phyloP scores from a whole-genome alignment of 2,113 vertebrate species.

The Barbus barbus region DNA sequence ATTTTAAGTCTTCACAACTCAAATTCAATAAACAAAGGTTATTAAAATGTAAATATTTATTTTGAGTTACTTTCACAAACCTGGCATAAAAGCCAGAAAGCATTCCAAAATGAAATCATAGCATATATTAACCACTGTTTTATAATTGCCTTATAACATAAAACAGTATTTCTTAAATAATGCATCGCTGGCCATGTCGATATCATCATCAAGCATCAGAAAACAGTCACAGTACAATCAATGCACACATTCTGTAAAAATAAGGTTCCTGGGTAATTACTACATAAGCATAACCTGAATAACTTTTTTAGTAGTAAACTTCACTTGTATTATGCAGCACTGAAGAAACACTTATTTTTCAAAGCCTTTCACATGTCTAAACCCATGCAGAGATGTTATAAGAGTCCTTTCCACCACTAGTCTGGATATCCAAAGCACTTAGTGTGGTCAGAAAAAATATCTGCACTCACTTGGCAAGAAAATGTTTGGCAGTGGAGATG shows the following conservation, averaged over 20 bases:
- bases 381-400: slow-evolving; percentile 29
- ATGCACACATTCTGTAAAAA: background rate
- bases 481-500: slow-evolving; percentile 36
- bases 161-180: background rate
- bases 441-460: slow-evolving; percentile 3
- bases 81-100: slow-evolving; percentile 20
- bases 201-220: background rate
- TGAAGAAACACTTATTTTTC: background rate
- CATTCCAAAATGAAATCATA: background rate
- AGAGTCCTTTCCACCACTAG: background rate
- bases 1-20: background rate
- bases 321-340: background rate
- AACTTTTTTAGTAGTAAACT: background rate
- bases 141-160: background rate
- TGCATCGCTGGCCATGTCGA: background rate
- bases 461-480: slow-evolving; percentile 31
- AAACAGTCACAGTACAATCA: slow-evolving; percentile 17
- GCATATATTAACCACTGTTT: background rate
- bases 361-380: slow-evolving; percentile 16
- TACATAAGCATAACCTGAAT: slow-evolving; percentile 1
- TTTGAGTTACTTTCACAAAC: slow-evolving; percentile 30
- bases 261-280: background rate
- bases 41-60: slow-evolving; percentile 44
- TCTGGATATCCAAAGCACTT: slow-evolving; percentile 37
- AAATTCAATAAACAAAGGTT: background rate